Base-by-base conservation (phyloP, 2,888 invertebrate species). In the Catocala fraxini region DNA sequence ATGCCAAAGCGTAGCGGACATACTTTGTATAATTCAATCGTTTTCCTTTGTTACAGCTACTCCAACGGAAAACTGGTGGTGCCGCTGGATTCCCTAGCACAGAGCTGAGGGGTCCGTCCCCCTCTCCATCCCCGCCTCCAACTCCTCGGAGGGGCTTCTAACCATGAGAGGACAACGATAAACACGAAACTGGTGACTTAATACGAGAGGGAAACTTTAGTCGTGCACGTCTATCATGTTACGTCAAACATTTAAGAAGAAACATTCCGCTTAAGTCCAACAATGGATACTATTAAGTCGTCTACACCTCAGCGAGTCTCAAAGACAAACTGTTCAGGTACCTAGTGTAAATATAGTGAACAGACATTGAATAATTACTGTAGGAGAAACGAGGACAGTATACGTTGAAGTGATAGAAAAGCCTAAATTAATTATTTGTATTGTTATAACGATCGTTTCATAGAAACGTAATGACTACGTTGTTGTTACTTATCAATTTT, bases 1-100 rank as follows among this genome's bases (percentile, higher is more conserved):
- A 56, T 51, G 42, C 39, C 47, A 39, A 54, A 45, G 35, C 25
- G 6, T 56, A 5, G 5, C 10, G n/a, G 6, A 9, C 51, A 58
- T 68, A 62, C 70, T 68, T 67, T 35, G 54, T 65, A 47, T 74
- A 69, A 79, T 75, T 78, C 61, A 64, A 62, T 65, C 45, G 67
- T 77, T 81, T 84, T 84, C 59, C 68, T 79, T 93, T 92, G 91
- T 94, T 94, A 56, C 89, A 94, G 94, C 90, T 92, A 92, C 93
- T 92, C 94, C 88, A 92, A 94, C 90, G 92, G 94, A 94, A 93
- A 94, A 93, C 84, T 94, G 94, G 94, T 94, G 94, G 94, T 94
- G 94, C 94, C 94, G 91, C 65, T 94, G 94, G 94, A 94, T 94
- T 89, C 94, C 94, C 86, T 94, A 93, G 91, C 94, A 86, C 90